Evolutionary conservation across 2,888 invertebrate genomes (phyloP).

Genomic region (Plagodis dolabraria): DNA sequence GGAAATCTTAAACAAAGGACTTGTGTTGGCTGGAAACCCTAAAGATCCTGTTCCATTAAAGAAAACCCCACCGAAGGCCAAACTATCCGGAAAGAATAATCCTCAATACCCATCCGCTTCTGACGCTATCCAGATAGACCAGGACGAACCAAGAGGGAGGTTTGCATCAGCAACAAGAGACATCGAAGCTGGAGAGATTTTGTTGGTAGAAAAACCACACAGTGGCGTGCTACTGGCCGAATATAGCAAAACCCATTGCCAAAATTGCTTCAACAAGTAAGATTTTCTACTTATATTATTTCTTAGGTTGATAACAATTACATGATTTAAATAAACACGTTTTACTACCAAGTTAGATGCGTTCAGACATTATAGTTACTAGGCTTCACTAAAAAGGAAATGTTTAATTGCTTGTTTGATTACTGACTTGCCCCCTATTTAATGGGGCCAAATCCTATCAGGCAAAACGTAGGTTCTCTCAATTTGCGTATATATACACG

Average conservation of each 20-base stretch:
- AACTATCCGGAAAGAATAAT: slow-evolving; percentile 72
- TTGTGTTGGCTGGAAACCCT: slow-evolving; percentile 73
- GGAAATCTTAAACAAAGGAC: slow-evolving; percentile 87
- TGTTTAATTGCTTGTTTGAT: too few species aligned
- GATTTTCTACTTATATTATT: neutral
- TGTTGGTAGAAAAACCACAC: slow-evolving; percentile 90
- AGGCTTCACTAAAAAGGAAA: too few species aligned
- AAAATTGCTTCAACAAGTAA: slow-evolving; percentile 88
- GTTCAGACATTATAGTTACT: too few species aligned
- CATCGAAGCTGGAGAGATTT: slow-evolving; percentile 89
- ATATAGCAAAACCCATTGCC: slow-evolving; percentile 88
- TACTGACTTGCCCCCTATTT: too few species aligned
- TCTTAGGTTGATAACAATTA: too few species aligned
- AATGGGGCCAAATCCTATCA: too few species aligned
- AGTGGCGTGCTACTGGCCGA: slow-evolving; percentile 89
- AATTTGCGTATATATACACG: too few species aligned
- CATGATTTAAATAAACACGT: too few species aligned
- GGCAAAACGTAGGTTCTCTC: too few species aligned
- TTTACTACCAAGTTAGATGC: too few species aligned
- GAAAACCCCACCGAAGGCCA: slow-evolving; percentile 67
- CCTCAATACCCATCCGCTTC: slow-evolving; percentile 85
- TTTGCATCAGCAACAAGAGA: slow-evolving; percentile 89
- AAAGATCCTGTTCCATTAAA: slow-evolving; percentile 68
- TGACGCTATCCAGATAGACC: slow-evolving; percentile 86
- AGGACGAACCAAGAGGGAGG: slow-evolving; percentile 87